Evolutionary conservation across 2,113 vertebrate species (phyloP).

Genomic region (Grammomys dolichurus): DNA sequence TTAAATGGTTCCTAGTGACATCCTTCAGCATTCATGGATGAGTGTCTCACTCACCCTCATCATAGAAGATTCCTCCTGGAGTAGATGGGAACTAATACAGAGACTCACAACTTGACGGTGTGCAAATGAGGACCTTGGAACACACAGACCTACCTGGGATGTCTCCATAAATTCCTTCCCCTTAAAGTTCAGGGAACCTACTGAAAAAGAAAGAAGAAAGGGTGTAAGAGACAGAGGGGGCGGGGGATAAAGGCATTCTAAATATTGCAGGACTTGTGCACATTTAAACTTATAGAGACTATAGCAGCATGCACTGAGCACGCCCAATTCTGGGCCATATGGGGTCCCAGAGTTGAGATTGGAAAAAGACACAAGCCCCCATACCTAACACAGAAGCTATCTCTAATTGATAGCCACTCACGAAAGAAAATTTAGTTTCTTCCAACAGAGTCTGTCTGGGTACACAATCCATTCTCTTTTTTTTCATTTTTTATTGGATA

Average conservation of each 20-base stretch:
- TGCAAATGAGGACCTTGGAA: neutral
- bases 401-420: neutral
- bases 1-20: neutral
- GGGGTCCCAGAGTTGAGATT: neutral
- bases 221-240: neutral
- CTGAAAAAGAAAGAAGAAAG: neutral
- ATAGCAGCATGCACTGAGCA: rapidly evolving
- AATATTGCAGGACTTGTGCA: neutral
- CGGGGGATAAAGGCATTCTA: neutral
- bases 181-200: neutral
- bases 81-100: neutral
- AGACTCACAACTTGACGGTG: neutral
- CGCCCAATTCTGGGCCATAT: neutral
- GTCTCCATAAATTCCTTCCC: neutral
- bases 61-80: neutral
- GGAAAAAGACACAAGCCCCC: neutral
- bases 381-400: neutral
- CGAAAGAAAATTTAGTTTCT: neutral
- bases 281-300: neutral
- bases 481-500: too few relatives aligned
- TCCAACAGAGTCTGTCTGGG: neutral
- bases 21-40: too few relatives aligned
- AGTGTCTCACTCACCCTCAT: neutral
- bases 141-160: neutral
- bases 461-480: neutral